Conservation (phyloP, 2,113 vertebrate genomes). For the Phalacrocorax pelagicus region DNA sequence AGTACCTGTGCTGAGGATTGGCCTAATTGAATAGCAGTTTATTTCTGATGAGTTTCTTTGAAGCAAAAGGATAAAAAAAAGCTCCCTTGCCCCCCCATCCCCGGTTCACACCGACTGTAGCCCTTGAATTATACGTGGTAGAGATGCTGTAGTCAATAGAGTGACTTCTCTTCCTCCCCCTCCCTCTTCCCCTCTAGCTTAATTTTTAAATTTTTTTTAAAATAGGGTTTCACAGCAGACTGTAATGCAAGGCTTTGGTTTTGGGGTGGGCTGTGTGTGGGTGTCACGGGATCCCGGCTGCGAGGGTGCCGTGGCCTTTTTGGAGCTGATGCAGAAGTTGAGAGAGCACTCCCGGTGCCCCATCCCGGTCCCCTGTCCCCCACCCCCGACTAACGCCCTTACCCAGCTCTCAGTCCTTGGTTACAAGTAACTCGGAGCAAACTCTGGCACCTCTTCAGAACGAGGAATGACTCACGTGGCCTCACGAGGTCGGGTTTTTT, state of each 20-base stretch:
- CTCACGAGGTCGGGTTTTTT: accelerated
- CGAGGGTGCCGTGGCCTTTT: not conserved
- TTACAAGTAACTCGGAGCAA: not conserved
- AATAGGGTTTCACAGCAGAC: not conserved
- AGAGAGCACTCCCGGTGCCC: not conserved
- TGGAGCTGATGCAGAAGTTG: not conserved
- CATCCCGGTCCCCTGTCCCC: not conserved
- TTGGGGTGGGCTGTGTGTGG: not conserved
- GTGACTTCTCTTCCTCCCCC: not conserved
- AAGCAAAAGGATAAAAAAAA: constrained; percentile 3
- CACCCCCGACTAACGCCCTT: not conserved
- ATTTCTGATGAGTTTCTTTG: constrained; percentile 31
- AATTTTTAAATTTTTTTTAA: not conserved
- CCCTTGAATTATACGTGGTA: constrained; percentile 47
- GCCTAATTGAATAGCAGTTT: constrained; percentile 33
- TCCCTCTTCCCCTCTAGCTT: not conserved
- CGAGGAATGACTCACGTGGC: not conserved
- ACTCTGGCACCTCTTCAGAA: not conserved
- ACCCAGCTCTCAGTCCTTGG: not conserved
- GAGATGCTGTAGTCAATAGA: constrained; percentile 52
- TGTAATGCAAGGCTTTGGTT: not conserved
- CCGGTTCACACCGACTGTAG: not conserved
- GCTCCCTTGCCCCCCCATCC: not conserved
- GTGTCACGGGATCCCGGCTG: not conserved
- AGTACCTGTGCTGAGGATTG: constrained; percentile 50